Conservation (phyloP, 2,113 vertebrate species). For the Neoarius graeffei region DNA sequence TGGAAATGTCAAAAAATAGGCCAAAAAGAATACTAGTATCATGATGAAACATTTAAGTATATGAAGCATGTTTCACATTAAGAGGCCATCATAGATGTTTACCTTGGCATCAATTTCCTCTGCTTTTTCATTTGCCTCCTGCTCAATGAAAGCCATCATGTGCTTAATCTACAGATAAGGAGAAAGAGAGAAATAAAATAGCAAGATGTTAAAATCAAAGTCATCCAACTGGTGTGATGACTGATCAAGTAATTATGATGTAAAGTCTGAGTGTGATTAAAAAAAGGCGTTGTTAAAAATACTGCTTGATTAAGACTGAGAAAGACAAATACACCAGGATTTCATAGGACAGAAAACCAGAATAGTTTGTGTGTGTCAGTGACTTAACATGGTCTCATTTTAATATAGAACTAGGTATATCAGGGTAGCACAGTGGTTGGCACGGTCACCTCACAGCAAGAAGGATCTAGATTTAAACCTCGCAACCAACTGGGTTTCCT, state of each 20-base stretch:
- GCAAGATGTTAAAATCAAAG: background rate
- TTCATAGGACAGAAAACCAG: background rate
- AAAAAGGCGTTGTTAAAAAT: background rate
- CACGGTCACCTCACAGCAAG: too few relatives aligned
- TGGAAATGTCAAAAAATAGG: background rate
- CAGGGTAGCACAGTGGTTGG: too few relatives aligned
- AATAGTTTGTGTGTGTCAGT: background rate
- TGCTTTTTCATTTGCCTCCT: constrained; percentile 98
- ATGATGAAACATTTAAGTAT: background rate
- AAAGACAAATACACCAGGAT: background rate
- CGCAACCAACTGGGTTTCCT: too few relatives aligned
- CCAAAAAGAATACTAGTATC: background rate
- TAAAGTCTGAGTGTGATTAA: background rate
- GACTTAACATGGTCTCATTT: background rate
- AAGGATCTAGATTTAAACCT: too few relatives aligned
- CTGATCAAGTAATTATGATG: background rate
- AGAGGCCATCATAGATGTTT: constrained; percentile 35
- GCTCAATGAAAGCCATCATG: constrained; percentile 99
- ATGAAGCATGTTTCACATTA: background rate
- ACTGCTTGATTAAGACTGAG: background rate
- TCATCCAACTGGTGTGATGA: background rate
- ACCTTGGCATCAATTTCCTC: constrained; percentile 99
- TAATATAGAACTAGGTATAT: background rate
- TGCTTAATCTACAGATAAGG: constrained; percentile 84
- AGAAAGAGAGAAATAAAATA: background rate